Evolutionary conservation across 1,140 invertebrate species (phyloP), one percentile per base, ranked within the genome.

Genomic region (Phthorimaea operculella): DNA sequence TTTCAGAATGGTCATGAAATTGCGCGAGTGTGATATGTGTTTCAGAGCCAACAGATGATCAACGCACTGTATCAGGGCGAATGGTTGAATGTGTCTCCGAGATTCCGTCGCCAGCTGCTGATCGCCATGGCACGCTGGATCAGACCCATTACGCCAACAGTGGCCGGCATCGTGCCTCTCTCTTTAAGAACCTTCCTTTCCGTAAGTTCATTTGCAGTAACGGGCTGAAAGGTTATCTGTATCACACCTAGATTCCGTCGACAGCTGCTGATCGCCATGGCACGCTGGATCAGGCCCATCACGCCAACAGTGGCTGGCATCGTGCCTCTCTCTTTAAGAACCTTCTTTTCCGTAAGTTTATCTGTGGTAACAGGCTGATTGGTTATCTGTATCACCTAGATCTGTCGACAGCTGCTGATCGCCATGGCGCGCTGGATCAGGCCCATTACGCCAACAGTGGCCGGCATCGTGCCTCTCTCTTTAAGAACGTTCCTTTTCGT

Each of bases 121-220:
- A 58, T 61, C 0, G 65, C 60, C 4, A 67, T 67, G 65, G 1
- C 34, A 5, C 55, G 62, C 11, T 67, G 65, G 62, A 51, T 55
- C 0, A n/a, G 14, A 0, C 51, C 58, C 4, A 17, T 64, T 12
- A 44, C 34, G 4, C 57, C 58, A 2, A 51, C 12, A 16, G 58
- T 62, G 0, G 39, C 55, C 12, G 33, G 17, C 1, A 44, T 67
- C 21, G 33, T 67, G 15, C 65, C 65, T 8, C 10, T 67, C 0
- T 62, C 65, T 0, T 39, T 67, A 0, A 45, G 18, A 15, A 64
- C 62, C 14, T 66, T 61, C 52, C 21, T 63, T 18, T 16, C 57
- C 49, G 64, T 66, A 51, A 51, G 50, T 16, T 12, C 21, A n/a
- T n/a, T n/a, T n/a, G n/a, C n/a, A n/a, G n/a, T n/a, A n/a, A n/a